phyloP scores from a whole-genome alignment of 2,113 vertebrate species.

The Neofelis nebulosa region DNA sequence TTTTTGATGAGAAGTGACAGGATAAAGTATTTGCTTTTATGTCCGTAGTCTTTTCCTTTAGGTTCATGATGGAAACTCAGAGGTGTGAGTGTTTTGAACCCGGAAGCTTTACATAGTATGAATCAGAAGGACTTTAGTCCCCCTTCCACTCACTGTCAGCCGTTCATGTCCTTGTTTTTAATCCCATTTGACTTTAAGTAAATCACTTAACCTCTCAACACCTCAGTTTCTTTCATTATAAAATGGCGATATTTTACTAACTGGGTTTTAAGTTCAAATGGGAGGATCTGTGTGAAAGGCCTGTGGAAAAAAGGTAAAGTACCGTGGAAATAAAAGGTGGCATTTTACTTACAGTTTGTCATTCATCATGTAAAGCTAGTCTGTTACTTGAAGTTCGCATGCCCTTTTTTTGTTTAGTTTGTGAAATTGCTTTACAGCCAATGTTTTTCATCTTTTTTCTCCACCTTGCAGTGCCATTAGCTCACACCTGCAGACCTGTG shows the following conservation, averaged over 20 bases:
- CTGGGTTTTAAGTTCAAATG: neutral
- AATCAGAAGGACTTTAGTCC: neutral
- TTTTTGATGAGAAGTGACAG: neutral
- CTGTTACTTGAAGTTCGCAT: neutral
- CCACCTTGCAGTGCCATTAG: slow-evolving; percentile 92
- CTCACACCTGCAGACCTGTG: slow-evolving; percentile 98
- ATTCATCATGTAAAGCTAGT: neutral
- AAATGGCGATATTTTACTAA: neutral
- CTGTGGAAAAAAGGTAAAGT: neutral
- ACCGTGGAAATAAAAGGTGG: neutral
- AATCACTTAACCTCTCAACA: neutral
- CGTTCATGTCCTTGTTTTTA: neutral
- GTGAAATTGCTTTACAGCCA: neutral
- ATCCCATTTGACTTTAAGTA: slow-evolving; percentile 4
- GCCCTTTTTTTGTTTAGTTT: slow-evolving; percentile 1
- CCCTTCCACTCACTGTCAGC: neutral
- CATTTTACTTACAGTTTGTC: neutral
- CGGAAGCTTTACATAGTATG: neutral
- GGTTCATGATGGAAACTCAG: neutral
- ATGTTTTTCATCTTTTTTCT: slow-evolving; percentile 52
- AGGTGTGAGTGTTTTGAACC: neutral
- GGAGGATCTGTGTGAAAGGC: neutral
- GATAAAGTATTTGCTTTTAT: neutral
- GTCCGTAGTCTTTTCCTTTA: neutral
- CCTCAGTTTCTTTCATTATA: neutral